phyloP scores from a whole-genome alignment of 2,888 invertebrate genomes.

The Drosophila yooni region DNA sequence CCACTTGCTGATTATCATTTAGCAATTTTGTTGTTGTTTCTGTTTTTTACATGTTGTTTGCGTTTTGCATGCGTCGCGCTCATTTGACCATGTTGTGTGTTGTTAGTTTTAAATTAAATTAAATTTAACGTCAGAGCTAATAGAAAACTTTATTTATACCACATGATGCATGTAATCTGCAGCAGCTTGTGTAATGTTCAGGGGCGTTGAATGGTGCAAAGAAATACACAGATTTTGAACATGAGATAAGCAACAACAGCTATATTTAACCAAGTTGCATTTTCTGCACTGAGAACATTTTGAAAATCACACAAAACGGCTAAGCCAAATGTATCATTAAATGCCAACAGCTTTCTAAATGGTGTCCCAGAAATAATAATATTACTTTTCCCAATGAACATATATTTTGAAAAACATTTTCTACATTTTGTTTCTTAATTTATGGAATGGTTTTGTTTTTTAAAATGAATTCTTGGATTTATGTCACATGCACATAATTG shows the following conservation, averaged over 20 bases:
- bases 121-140: conserved; percentile 73
- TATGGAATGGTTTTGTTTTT: background rate
- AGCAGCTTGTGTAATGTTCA: background rate
- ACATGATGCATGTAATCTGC: conserved; percentile 37
- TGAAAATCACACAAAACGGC: background rate
- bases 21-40: conserved; percentile 43
- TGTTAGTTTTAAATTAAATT: conserved; percentile 75
- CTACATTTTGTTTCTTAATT: too few species aligned
- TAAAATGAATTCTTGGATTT: conserved; percentile 13
- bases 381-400: too few species aligned
- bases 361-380: background rate
- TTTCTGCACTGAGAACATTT: background rate
- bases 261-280: conserved; percentile 8
- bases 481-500: conserved; percentile 23
- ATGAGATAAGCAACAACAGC: conserved; percentile 5
- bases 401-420: background rate
- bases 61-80: conserved; percentile 62
- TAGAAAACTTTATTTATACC: conserved; percentile 63
- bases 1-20: conserved; percentile 60
- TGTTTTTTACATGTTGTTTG: conserved; percentile 25
- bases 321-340: conserved; percentile 10
- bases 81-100: conserved; percentile 57
- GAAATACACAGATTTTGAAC: background rate
- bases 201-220: conserved; percentile 12
- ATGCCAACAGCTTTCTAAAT: conserved; percentile 4